These are phyloP conservation scores for Ophthalmolycus amberensis DNA, from an alignment of 2,113 vertebrate species.

Conservation along the genomic window DNA sequence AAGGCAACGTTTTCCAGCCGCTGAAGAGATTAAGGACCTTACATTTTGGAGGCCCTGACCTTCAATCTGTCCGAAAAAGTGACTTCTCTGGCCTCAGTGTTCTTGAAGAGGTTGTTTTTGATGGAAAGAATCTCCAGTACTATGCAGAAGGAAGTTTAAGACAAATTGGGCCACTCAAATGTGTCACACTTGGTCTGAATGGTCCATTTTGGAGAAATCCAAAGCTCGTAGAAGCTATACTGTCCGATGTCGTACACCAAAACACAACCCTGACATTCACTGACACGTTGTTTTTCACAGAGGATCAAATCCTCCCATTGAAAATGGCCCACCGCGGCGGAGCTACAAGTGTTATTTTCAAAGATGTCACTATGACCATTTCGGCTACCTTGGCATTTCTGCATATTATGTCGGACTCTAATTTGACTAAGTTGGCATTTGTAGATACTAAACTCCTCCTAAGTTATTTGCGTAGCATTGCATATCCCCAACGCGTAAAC, in stretches of 20 bases:
- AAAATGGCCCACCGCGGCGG: not conserved
- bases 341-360: slow-evolving; percentile 70
- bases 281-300: slow-evolving; percentile 3
- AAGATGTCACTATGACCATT: slow-evolving; percentile 64
- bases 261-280: slow-evolving; percentile 77
- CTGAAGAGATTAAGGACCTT: slow-evolving; percentile 79
- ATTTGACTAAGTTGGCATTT: slow-evolving; percentile 64
- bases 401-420: not conserved
- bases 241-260: slow-evolving; percentile 76
- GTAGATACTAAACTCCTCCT: slow-evolving; percentile 75
- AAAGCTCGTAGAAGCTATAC: slow-evolving; percentile 47
- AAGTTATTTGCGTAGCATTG: fast-evolving
- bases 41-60: slow-evolving; percentile 73
- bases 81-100: slow-evolving; percentile 82
- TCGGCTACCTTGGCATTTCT: not conserved
- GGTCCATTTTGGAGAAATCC: not conserved
- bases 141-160: slow-evolving; percentile 77
- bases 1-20: slow-evolving; percentile 75
- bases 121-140: slow-evolving; percentile 63
- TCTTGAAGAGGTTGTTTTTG: slow-evolving; percentile 81
- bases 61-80: slow-evolving; percentile 66
- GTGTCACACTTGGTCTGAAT: slow-evolving; percentile 69
- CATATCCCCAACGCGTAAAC: fast-evolving
- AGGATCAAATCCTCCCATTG: slow-evolving; percentile 20
- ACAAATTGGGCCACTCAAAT: slow-evolving; percentile 55